Conservation (phyloP, 2,113 vertebrate genomes). For the Hypocryptadius cinnamomeus region DNA sequence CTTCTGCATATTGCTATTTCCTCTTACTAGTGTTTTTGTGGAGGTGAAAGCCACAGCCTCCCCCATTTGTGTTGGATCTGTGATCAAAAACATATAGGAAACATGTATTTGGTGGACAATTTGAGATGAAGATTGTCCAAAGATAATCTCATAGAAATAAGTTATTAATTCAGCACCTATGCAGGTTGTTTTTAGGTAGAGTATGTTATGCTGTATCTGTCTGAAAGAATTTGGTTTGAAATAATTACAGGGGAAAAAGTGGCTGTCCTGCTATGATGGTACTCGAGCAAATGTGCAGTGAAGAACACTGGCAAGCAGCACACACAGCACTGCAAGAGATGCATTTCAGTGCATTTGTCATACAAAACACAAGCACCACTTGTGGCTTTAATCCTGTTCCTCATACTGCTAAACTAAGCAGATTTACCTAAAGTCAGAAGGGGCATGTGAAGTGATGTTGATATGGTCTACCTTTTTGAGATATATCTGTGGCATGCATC, state of each 20-base stretch:
- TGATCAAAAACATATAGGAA: neutral
- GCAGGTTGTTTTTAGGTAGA: neutral
- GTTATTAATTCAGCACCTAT: neutral
- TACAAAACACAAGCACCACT: neutral
- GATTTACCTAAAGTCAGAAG: neutral
- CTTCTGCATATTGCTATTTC: neutral
- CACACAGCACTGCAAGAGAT: neutral
- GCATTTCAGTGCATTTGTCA: neutral
- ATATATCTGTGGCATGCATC: neutral
- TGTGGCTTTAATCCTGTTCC: neutral
- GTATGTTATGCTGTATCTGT: neutral
- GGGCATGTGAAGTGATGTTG: neutral
- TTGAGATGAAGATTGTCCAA: neutral
- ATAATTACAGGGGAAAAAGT: neutral
- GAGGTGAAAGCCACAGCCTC: neutral
- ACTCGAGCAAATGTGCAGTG: neutral
- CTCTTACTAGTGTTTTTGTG: neutral
- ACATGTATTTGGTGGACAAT: fast-evolving
- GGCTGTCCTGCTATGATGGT: neutral
- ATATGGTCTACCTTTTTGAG: neutral
- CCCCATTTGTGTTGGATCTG: neutral
- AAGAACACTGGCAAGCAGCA: neutral
- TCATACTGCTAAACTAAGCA: neutral
- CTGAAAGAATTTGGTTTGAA: neutral
- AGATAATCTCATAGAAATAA: neutral